These are phyloP conservation scores for Coracias cyanogaster DNA, from an alignment of 2,797 vertebrate genomes.

Conservation along the genomic window DNA sequence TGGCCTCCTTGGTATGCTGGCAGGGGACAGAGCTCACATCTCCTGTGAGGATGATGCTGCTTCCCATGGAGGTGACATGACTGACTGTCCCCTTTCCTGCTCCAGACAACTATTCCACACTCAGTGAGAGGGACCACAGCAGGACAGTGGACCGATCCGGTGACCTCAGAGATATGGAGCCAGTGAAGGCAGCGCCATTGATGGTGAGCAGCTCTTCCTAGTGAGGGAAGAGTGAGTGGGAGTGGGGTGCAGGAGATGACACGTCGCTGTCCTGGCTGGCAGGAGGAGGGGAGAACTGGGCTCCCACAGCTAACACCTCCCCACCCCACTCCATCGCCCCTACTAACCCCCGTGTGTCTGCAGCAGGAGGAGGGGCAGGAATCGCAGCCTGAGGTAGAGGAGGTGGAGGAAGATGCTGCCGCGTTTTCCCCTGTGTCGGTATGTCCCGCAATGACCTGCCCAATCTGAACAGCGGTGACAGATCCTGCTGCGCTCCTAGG, in stretches of 20 bases:
- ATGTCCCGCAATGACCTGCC: conserved; percentile 68
- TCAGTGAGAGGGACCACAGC: conserved; percentile 90
- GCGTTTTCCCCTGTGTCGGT: conserved; percentile 69
- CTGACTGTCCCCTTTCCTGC: not conserved
- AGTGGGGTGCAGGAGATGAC: not conserved
- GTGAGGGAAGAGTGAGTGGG: not conserved
- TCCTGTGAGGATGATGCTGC: not conserved
- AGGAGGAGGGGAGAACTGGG: not conserved
- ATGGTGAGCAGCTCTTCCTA: conserved; percentile 78
- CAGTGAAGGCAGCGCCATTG: conserved; percentile 80
- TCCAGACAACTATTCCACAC: conserved; percentile 87
- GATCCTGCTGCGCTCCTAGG: conserved; percentile 5
- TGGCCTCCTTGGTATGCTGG: accelerated
- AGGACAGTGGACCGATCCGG: conserved; percentile 91
- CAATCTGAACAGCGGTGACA: not conserved
- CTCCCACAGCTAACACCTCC: conserved; percentile 6
- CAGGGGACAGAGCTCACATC: not conserved
- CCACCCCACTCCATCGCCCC: not conserved
- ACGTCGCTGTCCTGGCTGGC: not conserved
- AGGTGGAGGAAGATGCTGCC: conserved; percentile 68
- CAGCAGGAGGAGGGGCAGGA: conserved; percentile 77
- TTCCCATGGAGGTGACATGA: accelerated
- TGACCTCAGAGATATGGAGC: conserved; percentile 87
- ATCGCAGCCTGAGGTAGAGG: conserved; percentile 72
- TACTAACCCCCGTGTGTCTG: conserved; percentile 77